Percentiles rank a stretch among this genome's conserved stretches.
Conservation (phyloP, 2,888 invertebrate genomes). For the Petrolisthes manimaculis region DNA sequence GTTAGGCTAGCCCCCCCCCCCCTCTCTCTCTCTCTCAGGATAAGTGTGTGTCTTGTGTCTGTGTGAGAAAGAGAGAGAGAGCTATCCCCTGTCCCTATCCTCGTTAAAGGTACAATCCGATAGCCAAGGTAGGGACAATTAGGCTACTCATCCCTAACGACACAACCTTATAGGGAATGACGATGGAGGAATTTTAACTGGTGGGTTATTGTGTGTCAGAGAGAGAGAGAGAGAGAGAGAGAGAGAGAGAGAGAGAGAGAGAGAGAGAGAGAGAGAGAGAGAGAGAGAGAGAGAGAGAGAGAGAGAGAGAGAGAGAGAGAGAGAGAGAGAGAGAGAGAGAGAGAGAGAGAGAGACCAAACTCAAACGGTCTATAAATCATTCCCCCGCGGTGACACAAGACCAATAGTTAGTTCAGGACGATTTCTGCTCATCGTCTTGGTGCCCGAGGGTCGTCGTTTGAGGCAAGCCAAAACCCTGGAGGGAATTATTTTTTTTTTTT, state of each 20-base stretch:
- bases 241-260: background rate
- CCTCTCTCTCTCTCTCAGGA: too few relatives aligned
- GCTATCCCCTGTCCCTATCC: too few relatives aligned
- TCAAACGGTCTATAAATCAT: too few relatives aligned
- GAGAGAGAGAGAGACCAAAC: background rate
- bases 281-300: background rate
- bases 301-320: background rate
- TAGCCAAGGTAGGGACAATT: background rate
- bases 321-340: background rate
- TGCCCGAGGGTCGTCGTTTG: too few relatives aligned
- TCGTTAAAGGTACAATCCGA: too few relatives aligned
- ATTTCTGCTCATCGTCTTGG: too few relatives aligned
- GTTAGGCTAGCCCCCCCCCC: background rate
- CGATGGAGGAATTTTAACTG: background rate
- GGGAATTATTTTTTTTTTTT: too few relatives aligned
- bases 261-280: background rate
- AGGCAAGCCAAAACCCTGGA: too few relatives aligned
- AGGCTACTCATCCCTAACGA: conserved; percentile 6
- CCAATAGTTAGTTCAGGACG: too few relatives aligned
- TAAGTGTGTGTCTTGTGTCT: too few relatives aligned
- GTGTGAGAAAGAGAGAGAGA: too few relatives aligned
- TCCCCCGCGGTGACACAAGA: too few relatives aligned
- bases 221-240: background rate
- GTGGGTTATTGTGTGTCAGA: background rate
- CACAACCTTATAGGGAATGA: background rate